Conservation (phyloP, 2,888 invertebrate species). For the Alentia gelatinosa region DNA sequence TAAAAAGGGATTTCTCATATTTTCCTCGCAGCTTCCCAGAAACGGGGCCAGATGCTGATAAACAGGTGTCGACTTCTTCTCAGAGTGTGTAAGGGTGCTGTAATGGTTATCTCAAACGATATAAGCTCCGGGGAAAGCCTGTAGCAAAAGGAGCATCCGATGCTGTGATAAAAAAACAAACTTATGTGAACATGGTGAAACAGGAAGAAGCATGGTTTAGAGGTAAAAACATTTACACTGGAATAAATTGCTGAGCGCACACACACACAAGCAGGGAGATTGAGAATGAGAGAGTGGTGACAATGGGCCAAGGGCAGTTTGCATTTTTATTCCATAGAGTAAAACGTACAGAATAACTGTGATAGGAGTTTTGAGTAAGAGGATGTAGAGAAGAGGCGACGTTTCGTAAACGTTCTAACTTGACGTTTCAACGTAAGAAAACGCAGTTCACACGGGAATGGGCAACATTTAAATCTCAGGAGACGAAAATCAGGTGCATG, state of each 20-base stretch:
- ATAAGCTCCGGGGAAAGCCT: too few relatives aligned
- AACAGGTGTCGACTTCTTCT: too few relatives aligned
- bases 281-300: background rate
- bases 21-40: too few relatives aligned
- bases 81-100: background rate
- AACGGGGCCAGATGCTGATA: too few relatives aligned
- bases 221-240: background rate
- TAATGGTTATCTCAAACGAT: background rate
- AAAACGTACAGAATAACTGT: slow-evolving; percentile 16
- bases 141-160: too few relatives aligned
- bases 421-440: background rate
- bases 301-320: background rate
- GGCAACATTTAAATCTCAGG: slow-evolving; percentile 1
- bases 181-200: too few relatives aligned
- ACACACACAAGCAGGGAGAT: background rate
- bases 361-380: background rate
- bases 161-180: background rate
- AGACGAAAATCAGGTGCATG: background rate
- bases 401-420: background rate
- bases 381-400: background rate
- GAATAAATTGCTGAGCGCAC: background rate
- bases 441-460: background rate
- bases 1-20: too few relatives aligned
- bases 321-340: background rate
- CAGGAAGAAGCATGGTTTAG: background rate